Evolutionary conservation across 53 echinoderm and acorn worm species (phyloP), one percentile per base, ranked within the genome.

Genomic region (Zoroaster sp.): DNA sequence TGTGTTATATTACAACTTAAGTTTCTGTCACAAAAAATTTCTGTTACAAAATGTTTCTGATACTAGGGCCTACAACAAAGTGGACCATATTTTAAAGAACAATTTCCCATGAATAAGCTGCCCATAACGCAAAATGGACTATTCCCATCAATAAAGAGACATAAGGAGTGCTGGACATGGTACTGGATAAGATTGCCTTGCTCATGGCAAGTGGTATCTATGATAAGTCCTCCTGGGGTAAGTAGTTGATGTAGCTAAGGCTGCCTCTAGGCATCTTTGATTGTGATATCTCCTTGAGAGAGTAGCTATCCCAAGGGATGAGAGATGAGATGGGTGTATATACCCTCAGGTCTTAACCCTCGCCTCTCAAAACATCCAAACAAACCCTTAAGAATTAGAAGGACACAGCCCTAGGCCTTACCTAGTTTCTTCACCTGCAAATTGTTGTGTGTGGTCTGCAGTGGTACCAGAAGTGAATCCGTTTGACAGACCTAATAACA

Each of bases 241-340:
- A 11, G 8, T 25, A 28, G 28, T 28, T 59, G 63, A 11, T 59
- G 63, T 59, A 59, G 28, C 63, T 23, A 17, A 37, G 1, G 39
- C 37, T 18, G 39, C 73, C 39, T n/a, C n/a, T 6, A 23, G 40
- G 73, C 43, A 21, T 42, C 10, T 40, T 28, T 4, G 43, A 73
- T 40, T 73, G 73, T 42, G 73, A 73, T 73, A 73, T 73, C 73
- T 73, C 73, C 73, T 42, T 73, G 73, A 73, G 73, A 73, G 39
- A 1, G 35, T 37, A 9, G 35, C 34, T 32, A 37, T 3, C 35
- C 18, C 63, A 25, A 28, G 63, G 63, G 63, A 23, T 59, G 63
- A 59, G 63, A 28, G 3, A 28, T 59, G 2, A 55, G 21, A 52
- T 9, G n/a, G n/a, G n/a, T n/a, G n/a, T n/a, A n/a, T n/a, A n/a